Evolutionary conservation across 2,888 invertebrate genomes (phyloP).

Genomic region (Spilosoma lubricipeda): DNA sequence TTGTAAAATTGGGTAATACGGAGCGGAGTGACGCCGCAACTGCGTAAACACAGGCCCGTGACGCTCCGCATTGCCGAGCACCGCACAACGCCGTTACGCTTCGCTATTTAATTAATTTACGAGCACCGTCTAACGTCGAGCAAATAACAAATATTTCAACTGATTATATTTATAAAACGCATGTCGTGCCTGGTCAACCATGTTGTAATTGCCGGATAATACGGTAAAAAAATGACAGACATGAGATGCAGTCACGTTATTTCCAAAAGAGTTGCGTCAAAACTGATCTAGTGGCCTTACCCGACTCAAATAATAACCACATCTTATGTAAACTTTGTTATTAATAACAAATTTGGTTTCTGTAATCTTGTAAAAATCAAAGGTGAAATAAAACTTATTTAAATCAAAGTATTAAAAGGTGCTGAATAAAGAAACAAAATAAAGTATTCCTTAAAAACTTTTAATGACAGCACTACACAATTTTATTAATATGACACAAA

Average conservation of each 20-base stretch:
- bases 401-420: too few species aligned
- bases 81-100: conserved; percentile 15
- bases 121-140: conserved; percentile 34
- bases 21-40: conserved; percentile 17
- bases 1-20: conserved; percentile 42
- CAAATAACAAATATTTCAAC: conserved; percentile 50
- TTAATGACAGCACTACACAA: too few species aligned
- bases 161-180: conserved; percentile 51
- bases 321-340: neutral
- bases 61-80: conserved; percentile 1
- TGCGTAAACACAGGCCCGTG: conserved; percentile 11
- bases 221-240: neutral
- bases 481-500: too few species aligned
- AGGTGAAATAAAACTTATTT: too few species aligned
- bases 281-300: neutral
- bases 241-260: neutral
- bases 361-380: neutral
- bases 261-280: neutral
- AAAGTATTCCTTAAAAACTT: too few species aligned
- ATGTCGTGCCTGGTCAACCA: conserved; percentile 35
- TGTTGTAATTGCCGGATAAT: conserved; percentile 39
- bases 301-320: neutral
- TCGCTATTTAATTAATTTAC: conserved; percentile 51
- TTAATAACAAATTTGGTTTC: neutral
- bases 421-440: too few species aligned